Evolutionary conservation across 2,797 vertebrate genomes (phyloP).

Genomic region (Sorex maritimensis): DNA sequence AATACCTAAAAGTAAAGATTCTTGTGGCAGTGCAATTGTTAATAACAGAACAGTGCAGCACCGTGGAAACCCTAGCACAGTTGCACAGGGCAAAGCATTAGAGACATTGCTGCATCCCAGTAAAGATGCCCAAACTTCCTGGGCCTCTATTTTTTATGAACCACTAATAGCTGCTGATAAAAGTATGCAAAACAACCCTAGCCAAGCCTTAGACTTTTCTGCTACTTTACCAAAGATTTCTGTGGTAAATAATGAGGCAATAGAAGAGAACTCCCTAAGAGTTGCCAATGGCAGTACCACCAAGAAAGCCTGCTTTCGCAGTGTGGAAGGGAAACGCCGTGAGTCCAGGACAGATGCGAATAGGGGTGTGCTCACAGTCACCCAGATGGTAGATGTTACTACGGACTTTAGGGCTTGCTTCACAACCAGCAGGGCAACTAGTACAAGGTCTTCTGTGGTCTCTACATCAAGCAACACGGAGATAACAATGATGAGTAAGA

Average conservation of each 20-base stretch:
- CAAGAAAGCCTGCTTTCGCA: background rate
- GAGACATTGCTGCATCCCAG: accelerated
- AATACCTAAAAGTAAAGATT: background rate
- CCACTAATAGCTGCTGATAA: background rate
- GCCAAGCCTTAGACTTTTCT: background rate
- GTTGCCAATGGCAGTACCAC: accelerated
- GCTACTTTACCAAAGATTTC: background rate
- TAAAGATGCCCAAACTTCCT: accelerated
- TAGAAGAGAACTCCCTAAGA: background rate
- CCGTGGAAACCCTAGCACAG: background rate
- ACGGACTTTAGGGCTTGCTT: conserved; percentile 85
- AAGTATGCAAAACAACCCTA: background rate
- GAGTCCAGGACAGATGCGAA: accelerated
- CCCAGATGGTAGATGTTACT: conserved; percentile 76
- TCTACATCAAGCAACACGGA: conserved; percentile 87
- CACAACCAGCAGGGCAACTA: conserved; percentile 84
- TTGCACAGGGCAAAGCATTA: background rate
- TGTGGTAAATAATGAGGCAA: background rate
- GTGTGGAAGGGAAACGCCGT: accelerated
- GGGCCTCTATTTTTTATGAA: conserved; percentile 53
- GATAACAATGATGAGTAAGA: conserved; percentile 83
- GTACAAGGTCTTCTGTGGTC: conserved; percentile 24
- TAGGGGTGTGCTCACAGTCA: background rate
- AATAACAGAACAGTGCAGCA: background rate
- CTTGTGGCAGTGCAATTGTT: background rate